Conservation (phyloP, 2,797 vertebrate genomes). For the Sus cebifrons region DNA sequence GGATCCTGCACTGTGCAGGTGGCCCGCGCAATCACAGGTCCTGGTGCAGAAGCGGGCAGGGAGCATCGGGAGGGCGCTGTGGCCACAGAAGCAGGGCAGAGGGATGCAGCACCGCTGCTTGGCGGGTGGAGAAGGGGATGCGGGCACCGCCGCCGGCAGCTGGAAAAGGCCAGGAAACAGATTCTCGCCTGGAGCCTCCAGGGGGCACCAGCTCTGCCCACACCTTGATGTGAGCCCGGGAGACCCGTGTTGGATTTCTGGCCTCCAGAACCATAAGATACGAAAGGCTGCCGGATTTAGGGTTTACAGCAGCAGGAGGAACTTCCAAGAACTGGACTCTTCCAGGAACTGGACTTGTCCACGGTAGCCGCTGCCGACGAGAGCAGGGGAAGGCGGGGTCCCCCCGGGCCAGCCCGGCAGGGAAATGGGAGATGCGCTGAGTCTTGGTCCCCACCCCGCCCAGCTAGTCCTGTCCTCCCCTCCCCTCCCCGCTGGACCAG, state of each 20-base stretch:
- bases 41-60: accelerated
- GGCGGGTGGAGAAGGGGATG: not conserved
- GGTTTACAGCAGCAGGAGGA: not conserved
- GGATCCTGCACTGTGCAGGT: accelerated
- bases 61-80: accelerated
- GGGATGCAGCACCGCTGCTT: accelerated
- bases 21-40: too few species aligned
- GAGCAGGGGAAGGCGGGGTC: not conserved
- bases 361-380: too few species aligned
- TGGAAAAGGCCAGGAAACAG: not conserved
- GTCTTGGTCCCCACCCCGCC: too few species aligned
- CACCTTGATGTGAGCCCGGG: too few species aligned
- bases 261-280: not conserved
- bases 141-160: accelerated
- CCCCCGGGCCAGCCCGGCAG: accelerated
- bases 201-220: not conserved
- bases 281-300: too few species aligned
- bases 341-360: not conserved
- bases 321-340: too few species aligned
- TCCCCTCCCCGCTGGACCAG: not conserved
- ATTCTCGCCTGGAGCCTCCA: not conserved
- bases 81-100: accelerated
- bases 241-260: not conserved
- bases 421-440: accelerated
- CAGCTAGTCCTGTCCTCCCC: accelerated